Conservation (phyloP, 2,888 invertebrate genomes). For the Scotopteryx bipunctaria region DNA sequence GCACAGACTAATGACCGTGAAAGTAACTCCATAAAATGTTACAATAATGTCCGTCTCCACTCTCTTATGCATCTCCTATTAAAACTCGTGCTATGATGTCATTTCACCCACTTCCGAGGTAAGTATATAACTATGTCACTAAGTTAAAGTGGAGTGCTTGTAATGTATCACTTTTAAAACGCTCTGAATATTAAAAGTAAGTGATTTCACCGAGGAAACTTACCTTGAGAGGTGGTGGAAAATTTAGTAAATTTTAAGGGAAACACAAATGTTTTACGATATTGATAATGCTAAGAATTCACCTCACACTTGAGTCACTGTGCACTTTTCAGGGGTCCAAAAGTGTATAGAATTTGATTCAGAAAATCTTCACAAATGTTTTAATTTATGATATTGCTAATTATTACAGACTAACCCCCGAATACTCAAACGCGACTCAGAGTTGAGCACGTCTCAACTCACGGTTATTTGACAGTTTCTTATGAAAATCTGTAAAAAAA, state of each 20-base stretch:
- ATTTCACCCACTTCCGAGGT: constrained; percentile 39
- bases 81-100: constrained; percentile 39
- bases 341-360: too few species aligned
- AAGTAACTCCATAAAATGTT: constrained; percentile 5
- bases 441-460: too few species aligned
- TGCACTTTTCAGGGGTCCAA: too few species aligned
- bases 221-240: constrained; percentile 8
- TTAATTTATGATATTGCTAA: too few species aligned
- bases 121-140: constrained; percentile 40
- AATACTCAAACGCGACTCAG: too few species aligned
- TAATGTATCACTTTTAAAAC: constrained; percentile 40
- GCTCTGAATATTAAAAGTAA: constrained; percentile 32
- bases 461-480: too few species aligned
- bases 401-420: too few species aligned
- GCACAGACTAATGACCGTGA: too few species aligned
- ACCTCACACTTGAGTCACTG: too few species aligned
- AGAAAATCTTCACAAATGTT: too few species aligned
- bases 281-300: neutral
- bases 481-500: too few species aligned
- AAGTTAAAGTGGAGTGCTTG: constrained; percentile 38
- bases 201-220: constrained; percentile 20
- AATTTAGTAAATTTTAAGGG: neutral
- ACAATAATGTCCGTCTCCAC: constrained; percentile 26
- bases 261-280: neutral
- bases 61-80: constrained; percentile 29